phyloP scores from a whole-genome alignment of 2,888 invertebrate genomes.

The Chaetoderma sp. region DNA sequence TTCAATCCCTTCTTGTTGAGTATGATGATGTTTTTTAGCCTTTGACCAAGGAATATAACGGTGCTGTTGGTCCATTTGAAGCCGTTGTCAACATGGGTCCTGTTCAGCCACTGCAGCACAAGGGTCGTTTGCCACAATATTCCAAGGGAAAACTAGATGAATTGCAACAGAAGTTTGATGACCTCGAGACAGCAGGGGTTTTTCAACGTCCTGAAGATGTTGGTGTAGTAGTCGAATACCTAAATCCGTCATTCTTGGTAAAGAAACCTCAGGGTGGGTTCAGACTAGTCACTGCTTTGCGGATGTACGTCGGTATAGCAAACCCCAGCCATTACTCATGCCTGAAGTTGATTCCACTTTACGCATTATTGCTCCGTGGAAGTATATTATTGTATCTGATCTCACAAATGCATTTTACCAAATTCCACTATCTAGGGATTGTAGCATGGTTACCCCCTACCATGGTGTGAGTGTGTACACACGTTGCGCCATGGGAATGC shows the following conservation, averaged over 20 bases:
- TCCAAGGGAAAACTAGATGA: constrained; percentile 32
- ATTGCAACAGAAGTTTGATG: constrained; percentile 40
- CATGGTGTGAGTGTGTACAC: constrained; percentile 35
- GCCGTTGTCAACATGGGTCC: constrained; percentile 44
- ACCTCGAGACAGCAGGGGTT: constrained; percentile 40
- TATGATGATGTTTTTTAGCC: constrained; percentile 37
- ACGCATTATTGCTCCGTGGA: constrained; percentile 24
- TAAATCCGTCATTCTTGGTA: constrained; percentile 45
- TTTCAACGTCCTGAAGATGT: constrained; percentile 35
- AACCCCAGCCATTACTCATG: constrained; percentile 38
- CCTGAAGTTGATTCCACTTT: constrained; percentile 29
- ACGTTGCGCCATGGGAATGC: constrained; percentile 37
- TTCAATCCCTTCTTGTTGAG: constrained; percentile 12
- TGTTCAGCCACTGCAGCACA: constrained; percentile 40
- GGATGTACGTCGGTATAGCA: constrained; percentile 41
- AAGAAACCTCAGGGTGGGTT: constrained; percentile 35
- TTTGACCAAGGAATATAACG: constrained; percentile 34
- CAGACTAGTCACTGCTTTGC: constrained; percentile 40
- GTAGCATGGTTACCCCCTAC: constrained; percentile 38
- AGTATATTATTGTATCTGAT: constrained; percentile 16
- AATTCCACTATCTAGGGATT: constrained; percentile 30
- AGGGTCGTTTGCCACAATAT: constrained; percentile 42
- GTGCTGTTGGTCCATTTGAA: constrained; percentile 35
- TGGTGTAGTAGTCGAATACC: constrained; percentile 36
- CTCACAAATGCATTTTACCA: constrained; percentile 40